Evolutionary conservation across 2,888 invertebrate genomes (phyloP).

Genomic region (Slavum lentiscoides): DNA sequence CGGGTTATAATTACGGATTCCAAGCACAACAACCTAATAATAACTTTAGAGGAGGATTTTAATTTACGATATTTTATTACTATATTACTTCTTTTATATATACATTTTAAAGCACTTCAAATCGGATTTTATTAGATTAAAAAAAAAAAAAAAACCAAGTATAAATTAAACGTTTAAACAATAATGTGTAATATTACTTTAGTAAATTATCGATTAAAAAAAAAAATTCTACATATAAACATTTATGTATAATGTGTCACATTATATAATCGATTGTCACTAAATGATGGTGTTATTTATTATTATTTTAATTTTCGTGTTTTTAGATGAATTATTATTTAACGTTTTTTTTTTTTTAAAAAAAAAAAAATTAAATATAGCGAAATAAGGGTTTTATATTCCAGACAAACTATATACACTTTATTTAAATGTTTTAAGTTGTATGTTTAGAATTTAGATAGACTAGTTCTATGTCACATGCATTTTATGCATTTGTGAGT

Average conservation of each 20-base stretch:
- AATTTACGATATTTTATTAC: slow-evolving; percentile 9
- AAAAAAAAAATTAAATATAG: neutral
- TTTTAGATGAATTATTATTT: neutral
- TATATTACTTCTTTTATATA: neutral
- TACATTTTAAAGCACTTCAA: slow-evolving; percentile 34
- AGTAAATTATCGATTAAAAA: slow-evolving; percentile 28
- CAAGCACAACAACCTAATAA: slow-evolving; percentile 28
- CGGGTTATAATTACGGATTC: slow-evolving; percentile 41
- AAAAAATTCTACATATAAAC: neutral
- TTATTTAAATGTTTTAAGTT: neutral
- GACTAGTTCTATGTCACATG: neutral
- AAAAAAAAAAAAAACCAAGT: neutral
- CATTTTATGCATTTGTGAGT: neutral
- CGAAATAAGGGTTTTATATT: too few species aligned
- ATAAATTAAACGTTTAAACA: slow-evolving; percentile 8
- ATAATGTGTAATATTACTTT: slow-evolving; percentile 18
- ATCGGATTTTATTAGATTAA: slow-evolving; percentile 23
- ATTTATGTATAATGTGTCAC: neutral
- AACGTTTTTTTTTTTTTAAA: neutral
- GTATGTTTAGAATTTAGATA: neutral
- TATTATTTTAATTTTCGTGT: neutral
- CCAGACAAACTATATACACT: too few species aligned
- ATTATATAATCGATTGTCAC: neutral
- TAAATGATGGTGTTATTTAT: slow-evolving; percentile 21
- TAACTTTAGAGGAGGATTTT: slow-evolving; percentile 45